A percentile compares a stretch with the other conserved stretches of the same genome.
phyloP scores from a whole-genome alignment of 2,888 invertebrate species.

The Limnephilus rhombicus region DNA sequence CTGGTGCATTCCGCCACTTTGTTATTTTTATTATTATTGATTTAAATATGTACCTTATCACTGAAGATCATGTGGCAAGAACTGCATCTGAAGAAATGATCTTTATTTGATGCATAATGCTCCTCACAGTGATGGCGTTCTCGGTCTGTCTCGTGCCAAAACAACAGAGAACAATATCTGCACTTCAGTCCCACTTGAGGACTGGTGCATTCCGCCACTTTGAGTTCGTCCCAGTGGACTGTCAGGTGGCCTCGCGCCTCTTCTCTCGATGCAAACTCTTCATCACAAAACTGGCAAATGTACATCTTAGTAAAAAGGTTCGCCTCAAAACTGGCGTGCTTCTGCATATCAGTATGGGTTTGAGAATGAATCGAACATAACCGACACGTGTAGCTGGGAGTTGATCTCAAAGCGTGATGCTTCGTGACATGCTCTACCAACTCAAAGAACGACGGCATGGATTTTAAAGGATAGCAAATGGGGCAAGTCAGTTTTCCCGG shows the following conservation, averaged over 20 bases:
- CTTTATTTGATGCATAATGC: conserved; percentile 71
- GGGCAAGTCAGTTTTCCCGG: conserved; percentile 70
- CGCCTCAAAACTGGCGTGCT: conserved; percentile 71
- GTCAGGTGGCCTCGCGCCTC: conserved; percentile 72
- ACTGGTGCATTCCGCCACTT: conserved; percentile 70
- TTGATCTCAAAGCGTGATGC: conserved; percentile 72
- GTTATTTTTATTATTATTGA: too few relatives aligned
- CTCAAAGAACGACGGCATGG: conserved; percentile 64
- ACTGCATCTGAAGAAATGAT: conserved; percentile 74
- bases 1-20: too few relatives aligned
- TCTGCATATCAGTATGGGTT: conserved; percentile 70
- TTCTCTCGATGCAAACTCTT: conserved; percentile 73
- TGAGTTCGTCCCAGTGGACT: conserved; percentile 71
- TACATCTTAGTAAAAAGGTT: conserved; percentile 74
- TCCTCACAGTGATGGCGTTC: conserved; percentile 73
- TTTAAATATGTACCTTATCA: conserved; percentile 73
- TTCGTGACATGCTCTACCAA: conserved; percentile 72
- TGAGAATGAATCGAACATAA: conserved; percentile 74
- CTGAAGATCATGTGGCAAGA: conserved; percentile 72
- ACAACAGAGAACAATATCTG: conserved; percentile 74
- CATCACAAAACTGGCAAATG: conserved; percentile 77
- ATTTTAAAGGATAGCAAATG: conserved; percentile 70
- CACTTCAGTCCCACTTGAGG: conserved; percentile 77
- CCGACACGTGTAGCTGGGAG: conserved; percentile 73
- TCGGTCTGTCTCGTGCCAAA: conserved; percentile 77